Conservation (phyloP, 53 echinoderm and acorn worm genomes). For the Henricia sp. region DNA sequence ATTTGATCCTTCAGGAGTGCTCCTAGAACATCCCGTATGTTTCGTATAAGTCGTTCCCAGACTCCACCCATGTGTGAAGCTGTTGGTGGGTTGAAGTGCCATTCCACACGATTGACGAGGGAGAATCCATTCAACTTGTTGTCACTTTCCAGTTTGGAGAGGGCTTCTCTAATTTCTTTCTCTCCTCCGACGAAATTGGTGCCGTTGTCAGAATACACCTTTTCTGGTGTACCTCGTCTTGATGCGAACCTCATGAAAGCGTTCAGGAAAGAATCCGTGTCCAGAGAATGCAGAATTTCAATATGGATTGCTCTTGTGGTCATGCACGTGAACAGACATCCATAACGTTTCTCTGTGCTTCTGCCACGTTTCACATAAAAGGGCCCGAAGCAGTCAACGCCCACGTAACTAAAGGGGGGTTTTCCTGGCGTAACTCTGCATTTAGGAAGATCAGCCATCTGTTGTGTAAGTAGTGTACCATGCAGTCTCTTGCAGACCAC, state of each 20-base stretch:
- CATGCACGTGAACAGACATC: conserved; percentile 72
- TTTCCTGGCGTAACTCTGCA: conserved; percentile 66
- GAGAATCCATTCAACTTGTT: not conserved
- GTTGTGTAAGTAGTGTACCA: conserved; percentile 13
- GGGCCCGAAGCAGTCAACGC: conserved; percentile 73
- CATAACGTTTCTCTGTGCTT: conserved; percentile 51
- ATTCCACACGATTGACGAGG: not conserved
- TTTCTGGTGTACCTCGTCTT: conserved; percentile 70
- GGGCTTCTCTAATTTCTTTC: conserved; percentile 45
- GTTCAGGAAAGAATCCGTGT: too few species aligned
- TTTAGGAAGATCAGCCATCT: conserved; percentile 63
- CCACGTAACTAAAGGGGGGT: conserved; percentile 63
- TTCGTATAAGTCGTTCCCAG: conserved; percentile 18
- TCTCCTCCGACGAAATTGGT: conserved; percentile 74
- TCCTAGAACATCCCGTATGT: not conserved
- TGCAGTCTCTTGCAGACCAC: conserved; percentile 43
- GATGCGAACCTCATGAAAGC: conserved; percentile 65
- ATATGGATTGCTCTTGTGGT: too few species aligned
- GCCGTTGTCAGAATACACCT: conserved; percentile 72
- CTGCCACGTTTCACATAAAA: conserved; percentile 63
- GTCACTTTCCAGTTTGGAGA: conserved; percentile 1
- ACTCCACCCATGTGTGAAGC: conserved; percentile 13
- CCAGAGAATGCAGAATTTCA: too few species aligned
- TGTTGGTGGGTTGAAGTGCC: conserved; percentile 21
- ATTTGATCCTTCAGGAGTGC: not conserved